Evolutionary conservation across 1,140 invertebrate species (phyloP).

Genomic region (Atta texana): DNA sequence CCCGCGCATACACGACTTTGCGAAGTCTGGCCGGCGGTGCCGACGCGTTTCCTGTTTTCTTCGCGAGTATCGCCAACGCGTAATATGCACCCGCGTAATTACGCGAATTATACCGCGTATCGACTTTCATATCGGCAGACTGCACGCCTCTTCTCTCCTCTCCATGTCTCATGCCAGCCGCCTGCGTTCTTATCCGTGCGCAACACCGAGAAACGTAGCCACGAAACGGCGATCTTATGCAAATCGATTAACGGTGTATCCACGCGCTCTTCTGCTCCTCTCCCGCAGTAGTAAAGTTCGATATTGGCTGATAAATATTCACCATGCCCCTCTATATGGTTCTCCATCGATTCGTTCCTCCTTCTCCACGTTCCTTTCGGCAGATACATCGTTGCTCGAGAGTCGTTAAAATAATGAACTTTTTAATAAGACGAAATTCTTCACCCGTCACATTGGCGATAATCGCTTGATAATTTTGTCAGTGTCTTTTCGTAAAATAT

Average conservation of each 20-base stretch:
- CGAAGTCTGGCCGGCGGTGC: conserved; percentile 14
- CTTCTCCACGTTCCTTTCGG: background rate
- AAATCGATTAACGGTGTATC: conserved; percentile 76
- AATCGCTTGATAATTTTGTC: background rate
- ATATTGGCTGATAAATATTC: conserved; percentile 73
- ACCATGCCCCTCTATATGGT: conserved; percentile 1
- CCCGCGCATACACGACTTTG: background rate
- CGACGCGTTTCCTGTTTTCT: conserved; percentile 63
- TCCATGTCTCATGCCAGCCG: conserved; percentile 59
- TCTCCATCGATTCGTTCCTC: conserved; percentile 27
- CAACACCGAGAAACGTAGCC: conserved; percentile 27
- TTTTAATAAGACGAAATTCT: conserved; percentile 55
- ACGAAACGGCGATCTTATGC: conserved; percentile 64
- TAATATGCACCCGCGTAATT: conserved; percentile 66
- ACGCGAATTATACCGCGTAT: conserved; percentile 62
- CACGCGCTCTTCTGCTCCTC: conserved; percentile 34
- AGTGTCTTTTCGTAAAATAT: background rate
- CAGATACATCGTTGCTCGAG: conserved; percentile 9
- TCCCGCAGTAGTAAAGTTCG: conserved; percentile 16
- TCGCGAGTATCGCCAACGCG: conserved; percentile 43
- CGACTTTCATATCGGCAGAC: conserved; percentile 29
- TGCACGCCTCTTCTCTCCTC: background rate
- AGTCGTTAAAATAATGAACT: conserved; percentile 64
- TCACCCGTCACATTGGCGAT: background rate
- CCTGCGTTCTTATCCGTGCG: conserved; percentile 38